These are phyloP conservation scores for Salticus scenicus DNA, from an alignment of 2,888 invertebrate species.

Conservation along the genomic window DNA sequence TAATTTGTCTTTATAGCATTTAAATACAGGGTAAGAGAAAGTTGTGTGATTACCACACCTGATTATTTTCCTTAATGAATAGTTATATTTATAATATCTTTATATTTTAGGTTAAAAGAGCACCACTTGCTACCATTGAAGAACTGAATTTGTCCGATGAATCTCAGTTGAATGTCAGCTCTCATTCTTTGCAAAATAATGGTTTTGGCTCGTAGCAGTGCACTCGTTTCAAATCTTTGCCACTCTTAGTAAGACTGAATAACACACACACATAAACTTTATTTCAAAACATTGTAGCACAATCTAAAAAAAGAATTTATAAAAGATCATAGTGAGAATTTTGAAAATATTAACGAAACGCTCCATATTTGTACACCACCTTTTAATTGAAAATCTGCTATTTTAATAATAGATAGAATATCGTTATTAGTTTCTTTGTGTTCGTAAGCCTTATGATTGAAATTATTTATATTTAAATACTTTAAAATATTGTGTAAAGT, in stretches of 20 bases:
- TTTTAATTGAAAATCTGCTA: no score
- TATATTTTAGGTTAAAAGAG: conserved; percentile 32
- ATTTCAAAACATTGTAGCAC: neutral
- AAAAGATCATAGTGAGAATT: neutral
- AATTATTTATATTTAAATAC: no score
- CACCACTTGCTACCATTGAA: conserved; percentile 58
- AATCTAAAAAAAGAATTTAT: neutral
- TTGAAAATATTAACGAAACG: no score
- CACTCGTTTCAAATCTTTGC: neutral
- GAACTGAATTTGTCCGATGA: conserved; percentile 58
- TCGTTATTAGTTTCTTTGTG: no score
- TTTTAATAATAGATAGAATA: no score
- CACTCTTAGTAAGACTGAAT: neutral
- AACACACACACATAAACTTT: neutral
- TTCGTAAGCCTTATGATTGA: no score
- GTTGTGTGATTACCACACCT: no score
- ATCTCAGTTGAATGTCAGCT: conserved; percentile 41
- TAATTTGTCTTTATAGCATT: no score
- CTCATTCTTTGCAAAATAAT: conserved; percentile 16
- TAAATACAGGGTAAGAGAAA: no score
- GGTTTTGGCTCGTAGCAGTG: neutral
- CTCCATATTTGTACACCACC: no score
- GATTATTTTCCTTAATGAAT: no score
- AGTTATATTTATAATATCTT: neutral
- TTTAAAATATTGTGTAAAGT: no score